Base-by-base conservation (phyloP, 2,113 vertebrate species). In the Heterocephalus glaber region DNA sequence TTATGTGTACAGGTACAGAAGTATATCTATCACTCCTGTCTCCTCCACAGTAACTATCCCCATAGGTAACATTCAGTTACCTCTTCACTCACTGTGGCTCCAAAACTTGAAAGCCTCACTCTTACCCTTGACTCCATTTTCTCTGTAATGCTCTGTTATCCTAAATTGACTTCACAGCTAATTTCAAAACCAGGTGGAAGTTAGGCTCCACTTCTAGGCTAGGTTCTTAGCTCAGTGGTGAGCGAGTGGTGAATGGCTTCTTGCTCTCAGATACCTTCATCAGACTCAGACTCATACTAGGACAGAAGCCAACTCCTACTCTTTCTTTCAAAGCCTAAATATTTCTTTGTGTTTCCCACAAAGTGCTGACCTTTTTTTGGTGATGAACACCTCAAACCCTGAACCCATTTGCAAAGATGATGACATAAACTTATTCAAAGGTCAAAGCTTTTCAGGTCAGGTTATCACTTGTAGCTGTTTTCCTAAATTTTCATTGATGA, bases 401-500 rank as follows among this genome's bases (percentile, higher is more conserved):
- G 1, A 52, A 63, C 13, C 77, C 14, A 60, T 49, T 61, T n/a
- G 6, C 22, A 47, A 33, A 82, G 54, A 83, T 11, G 16, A 26
- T 22, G 61, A 30, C 44, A 54, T 61, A 82, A 76, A 68, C 2
- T 92, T 84, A 92, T 28, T 41, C 24, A n/a, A 94, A 63, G 20
- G 7, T 91, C 92, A 68, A 92, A 94, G 61, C 54, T 68, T 92
- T 85, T 70, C n/a, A 80, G 60, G 22, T 81, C 38, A 94, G 35
- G 1, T 93, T 93, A 92, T 63, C 38, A 77, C 26, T 16, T 44
- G 11, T 56, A 90, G 35, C 61, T 80, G 26, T 33, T 92, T 96
- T 95, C 33, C 52, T 89, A 44, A 89, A 66, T 83, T 94, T 82
- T 96, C 35, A 92, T 72, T 87, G 60, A 1, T 92, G 80, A 83